A percentile compares a stretch with the other conserved stretches of the same genome.
Evolutionary conservation across 2,797 vertebrate species (phyloP).

Genomic region (Malacoctenus gilli): DNA sequence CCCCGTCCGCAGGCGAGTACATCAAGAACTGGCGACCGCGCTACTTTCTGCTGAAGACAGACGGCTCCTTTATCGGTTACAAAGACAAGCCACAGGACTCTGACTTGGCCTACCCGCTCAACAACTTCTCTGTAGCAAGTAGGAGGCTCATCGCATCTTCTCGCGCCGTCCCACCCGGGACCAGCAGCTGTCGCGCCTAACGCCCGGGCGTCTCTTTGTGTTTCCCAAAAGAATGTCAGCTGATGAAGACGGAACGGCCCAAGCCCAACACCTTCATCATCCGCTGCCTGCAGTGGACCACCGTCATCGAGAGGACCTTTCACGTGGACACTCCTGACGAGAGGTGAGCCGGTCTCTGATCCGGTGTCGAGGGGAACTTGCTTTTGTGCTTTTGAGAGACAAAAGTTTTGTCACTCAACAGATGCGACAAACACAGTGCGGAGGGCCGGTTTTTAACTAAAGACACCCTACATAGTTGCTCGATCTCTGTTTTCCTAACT

Average conservation of each 20-base stretch:
- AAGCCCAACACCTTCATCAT: slow-evolving; percentile 99
- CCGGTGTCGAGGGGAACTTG: too few relatives aligned
- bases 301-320: slow-evolving; percentile 96
- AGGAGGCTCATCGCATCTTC: too few relatives aligned
- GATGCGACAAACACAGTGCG: too few relatives aligned
- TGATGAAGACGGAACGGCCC: slow-evolving; percentile 98
- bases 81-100: slow-evolving; percentile 99
- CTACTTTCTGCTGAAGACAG: slow-evolving; percentile 96
- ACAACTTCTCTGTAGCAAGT: slow-evolving; percentile 99
- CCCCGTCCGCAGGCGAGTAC: slow-evolving; percentile 88
- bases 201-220: neutral
- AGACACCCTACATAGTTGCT: neutral
- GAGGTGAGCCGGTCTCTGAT: slow-evolving; percentile 88
- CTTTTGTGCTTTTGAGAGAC: too few relatives aligned
- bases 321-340: slow-evolving; percentile 96
- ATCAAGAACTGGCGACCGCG: slow-evolving; percentile 99
- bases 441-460: too few relatives aligned
- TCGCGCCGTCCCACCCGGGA: too few relatives aligned
- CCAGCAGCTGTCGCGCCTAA: too few relatives aligned
- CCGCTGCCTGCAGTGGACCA: slow-evolving; percentile 98
- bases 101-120: slow-evolving; percentile 97
- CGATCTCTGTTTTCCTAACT: neutral
- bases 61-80: slow-evolving; percentile 98
- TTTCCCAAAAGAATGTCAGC: slow-evolving; percentile 89
- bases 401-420: too few relatives aligned